These are phyloP conservation scores for Autographa pulchrina DNA, from an alignment of 2,888 invertebrate genomes.

Conservation along the genomic window DNA sequence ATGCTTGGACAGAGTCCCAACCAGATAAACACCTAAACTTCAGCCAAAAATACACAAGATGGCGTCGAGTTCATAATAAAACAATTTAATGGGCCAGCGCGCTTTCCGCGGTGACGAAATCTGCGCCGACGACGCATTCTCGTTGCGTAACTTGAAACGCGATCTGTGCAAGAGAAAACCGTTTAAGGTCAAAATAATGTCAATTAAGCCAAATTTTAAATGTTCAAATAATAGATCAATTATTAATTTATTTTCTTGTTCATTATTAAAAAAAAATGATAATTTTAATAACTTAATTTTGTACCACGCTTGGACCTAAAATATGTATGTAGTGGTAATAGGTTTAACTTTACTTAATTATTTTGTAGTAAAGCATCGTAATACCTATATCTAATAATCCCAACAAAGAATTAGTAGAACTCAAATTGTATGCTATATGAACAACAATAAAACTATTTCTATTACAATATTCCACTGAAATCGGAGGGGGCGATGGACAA, in stretches of 20 bases:
- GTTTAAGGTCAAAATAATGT: slow-evolving; percentile 83
- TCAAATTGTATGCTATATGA: slow-evolving; percentile 14
- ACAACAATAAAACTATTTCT: slow-evolving; percentile 29
- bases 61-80: slow-evolving; percentile 89
- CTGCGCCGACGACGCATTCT: slow-evolving; percentile 86
- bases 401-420: neutral
- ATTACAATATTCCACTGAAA: slow-evolving; percentile 36
- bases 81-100: slow-evolving; percentile 90
- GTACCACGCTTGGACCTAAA: too few relatives aligned
- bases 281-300: neutral
- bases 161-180: slow-evolving; percentile 85
- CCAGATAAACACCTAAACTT: slow-evolving; percentile 88
- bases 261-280: neutral
- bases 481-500: slow-evolving; percentile 66
- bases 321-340: too few relatives aligned
- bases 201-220: slow-evolving; percentile 66
- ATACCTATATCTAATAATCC: neutral
- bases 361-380: too few relatives aligned
- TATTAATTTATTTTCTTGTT: neutral
- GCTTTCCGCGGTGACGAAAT: slow-evolving; percentile 89
- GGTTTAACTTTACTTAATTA: neutral
- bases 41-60: slow-evolving; percentile 89
- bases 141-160: slow-evolving; percentile 86
- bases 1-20: slow-evolving; percentile 88
- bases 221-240: slow-evolving; percentile 49